Evolutionary conservation across 2,113 vertebrate species (phyloP).

Genomic region (Heliornis fulica): DNA sequence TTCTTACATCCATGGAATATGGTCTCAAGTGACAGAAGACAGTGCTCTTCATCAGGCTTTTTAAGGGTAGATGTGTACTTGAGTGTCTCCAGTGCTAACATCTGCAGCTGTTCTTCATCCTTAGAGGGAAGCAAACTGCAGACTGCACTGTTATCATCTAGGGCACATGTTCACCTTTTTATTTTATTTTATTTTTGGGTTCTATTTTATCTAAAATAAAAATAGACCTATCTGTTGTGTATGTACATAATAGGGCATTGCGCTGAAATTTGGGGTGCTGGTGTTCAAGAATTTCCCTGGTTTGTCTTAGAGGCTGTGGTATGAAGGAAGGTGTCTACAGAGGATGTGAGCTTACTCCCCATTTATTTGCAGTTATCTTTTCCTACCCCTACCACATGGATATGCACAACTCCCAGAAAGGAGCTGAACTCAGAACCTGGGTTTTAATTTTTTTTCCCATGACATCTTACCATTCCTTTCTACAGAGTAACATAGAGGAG

Average conservation of each 20-base stretch:
- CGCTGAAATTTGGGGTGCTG: neutral
- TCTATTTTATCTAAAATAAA: neutral
- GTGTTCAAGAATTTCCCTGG: neutral
- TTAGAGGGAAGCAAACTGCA: neutral
- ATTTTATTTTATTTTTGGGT: neutral
- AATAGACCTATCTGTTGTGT: neutral
- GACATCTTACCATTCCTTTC: neutral
- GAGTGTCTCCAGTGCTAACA: neutral
- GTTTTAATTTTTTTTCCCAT: neutral
- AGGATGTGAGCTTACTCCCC: neutral
- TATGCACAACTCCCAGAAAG: neutral
- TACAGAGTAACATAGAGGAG: neutral
- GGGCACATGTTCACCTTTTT: accelerated
- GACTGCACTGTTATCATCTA: neutral
- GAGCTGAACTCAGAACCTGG: neutral
- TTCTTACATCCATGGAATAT: neutral
- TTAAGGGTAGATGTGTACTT: neutral
- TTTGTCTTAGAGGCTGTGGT: neutral
- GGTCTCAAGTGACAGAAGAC: neutral
- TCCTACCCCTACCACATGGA: neutral
- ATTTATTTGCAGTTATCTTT: neutral
- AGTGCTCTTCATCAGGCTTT: neutral
- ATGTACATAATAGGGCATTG: neutral
- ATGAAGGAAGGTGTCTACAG: neutral
- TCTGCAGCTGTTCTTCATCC: neutral